Percentiles rank a stretch among this genome's conserved stretches.
These are phyloP conservation scores for Therioaphis trifolii DNA, from an alignment of 2,888 invertebrate species.

Conservation along the genomic window DNA sequence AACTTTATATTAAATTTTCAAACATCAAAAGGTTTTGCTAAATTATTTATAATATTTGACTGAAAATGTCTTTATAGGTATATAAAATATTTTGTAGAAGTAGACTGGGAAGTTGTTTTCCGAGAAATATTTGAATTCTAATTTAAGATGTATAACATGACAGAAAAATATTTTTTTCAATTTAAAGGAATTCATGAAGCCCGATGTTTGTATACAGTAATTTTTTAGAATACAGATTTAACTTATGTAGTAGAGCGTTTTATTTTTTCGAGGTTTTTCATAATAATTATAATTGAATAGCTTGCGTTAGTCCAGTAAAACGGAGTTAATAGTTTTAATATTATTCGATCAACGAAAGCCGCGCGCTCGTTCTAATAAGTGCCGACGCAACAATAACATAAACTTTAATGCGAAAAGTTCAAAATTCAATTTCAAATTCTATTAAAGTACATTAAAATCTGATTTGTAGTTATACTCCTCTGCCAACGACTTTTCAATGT, in stretches of 20 bases:
- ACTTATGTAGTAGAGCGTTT: background rate
- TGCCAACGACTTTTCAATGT: conserved; percentile 3
- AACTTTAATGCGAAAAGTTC: conserved; percentile 55
- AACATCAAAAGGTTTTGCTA: background rate
- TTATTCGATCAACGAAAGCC: conserved; percentile 32
- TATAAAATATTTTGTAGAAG: no score
- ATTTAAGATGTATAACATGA: background rate
- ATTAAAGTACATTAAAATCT: conserved; percentile 38
- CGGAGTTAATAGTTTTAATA: conserved; percentile 33
- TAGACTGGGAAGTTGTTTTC: background rate
- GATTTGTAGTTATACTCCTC: conserved; percentile 26
- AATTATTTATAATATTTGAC: background rate
- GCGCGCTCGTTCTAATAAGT: background rate
- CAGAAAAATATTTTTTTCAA: background rate
- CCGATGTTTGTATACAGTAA: background rate
- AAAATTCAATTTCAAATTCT: conserved; percentile 50
- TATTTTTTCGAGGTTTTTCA: conserved; percentile 34
- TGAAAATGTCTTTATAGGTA: background rate
- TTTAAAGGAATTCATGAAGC: background rate
- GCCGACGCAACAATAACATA: background rate
- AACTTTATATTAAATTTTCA: background rate
- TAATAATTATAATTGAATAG: conserved; percentile 40
- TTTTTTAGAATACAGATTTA: background rate
- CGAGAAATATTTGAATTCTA: background rate
- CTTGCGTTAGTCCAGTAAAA: background rate